Percentiles rank a stretch among this genome's conserved stretches.
phyloP scores from a whole-genome alignment of 2,797 vertebrate genomes.

The Holocentrus rufus region DNA sequence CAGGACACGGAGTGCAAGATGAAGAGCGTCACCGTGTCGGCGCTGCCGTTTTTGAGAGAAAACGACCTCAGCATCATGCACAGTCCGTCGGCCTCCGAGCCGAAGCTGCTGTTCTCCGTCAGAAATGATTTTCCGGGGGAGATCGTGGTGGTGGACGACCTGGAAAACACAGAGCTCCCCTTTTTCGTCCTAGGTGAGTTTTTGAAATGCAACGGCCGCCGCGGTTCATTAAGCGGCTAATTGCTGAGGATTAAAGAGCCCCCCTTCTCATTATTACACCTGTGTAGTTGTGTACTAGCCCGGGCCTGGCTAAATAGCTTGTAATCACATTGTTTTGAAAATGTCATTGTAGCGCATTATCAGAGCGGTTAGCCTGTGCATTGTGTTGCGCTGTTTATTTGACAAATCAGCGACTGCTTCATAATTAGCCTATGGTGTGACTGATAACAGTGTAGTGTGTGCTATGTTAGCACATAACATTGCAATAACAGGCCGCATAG shows the following conservation, averaged over 20 bases:
- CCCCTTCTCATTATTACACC: constrained; percentile 14
- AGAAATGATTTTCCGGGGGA: constrained; percentile 97
- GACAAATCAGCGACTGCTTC: not conserved
- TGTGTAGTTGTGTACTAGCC: constrained; percentile 59
- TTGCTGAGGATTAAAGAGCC: not conserved
- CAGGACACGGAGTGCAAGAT: constrained; percentile 96
- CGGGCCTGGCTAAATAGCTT: constrained; percentile 51
- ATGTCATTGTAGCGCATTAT: too few relatives aligned
- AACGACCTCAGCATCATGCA: constrained; percentile 99
- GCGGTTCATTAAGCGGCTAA: constrained; percentile 29
- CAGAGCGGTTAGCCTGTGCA: too few relatives aligned
- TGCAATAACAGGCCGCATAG: constrained; percentile 53
- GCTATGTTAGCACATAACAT: constrained; percentile 19
- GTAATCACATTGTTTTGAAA: not conserved
- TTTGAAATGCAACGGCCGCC: not conserved
- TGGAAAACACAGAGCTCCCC: constrained; percentile 98
- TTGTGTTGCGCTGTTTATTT: not conserved
- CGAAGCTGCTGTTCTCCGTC: constrained; percentile 99
- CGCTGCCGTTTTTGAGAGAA: constrained; percentile 95
- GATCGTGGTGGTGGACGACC: constrained; percentile 95
- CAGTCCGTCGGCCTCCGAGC: constrained; percentile 97
- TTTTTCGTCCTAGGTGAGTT: constrained; percentile 96
- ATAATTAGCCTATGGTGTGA: constrained; percentile 10
- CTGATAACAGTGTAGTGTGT: not conserved
- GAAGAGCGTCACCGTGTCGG: constrained; percentile 98